Evolutionary conservation across 37 sponge, comb jelly and placozoan species (phyloP).

Genomic region (Oopsacas minuta): DNA sequence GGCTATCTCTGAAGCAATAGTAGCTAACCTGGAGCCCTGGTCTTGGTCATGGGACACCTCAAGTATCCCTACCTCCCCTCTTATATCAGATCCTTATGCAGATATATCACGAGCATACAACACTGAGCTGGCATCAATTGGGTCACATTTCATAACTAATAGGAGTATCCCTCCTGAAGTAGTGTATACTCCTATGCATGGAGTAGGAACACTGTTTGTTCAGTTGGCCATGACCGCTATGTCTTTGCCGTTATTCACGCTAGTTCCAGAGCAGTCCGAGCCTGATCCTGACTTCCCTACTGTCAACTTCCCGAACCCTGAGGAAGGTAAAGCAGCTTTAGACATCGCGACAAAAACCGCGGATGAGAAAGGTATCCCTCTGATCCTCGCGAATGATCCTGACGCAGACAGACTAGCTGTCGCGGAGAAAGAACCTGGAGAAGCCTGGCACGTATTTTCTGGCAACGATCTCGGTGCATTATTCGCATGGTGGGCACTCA

Average conservation of each 20-base stretch:
- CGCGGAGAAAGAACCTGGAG: slow-evolving; percentile 49
- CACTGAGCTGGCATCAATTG: slow-evolving; percentile 21
- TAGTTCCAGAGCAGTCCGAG: slow-evolving; percentile 71
- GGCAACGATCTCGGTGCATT: slow-evolving; percentile 92
- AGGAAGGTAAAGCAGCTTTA: slow-evolving; percentile 92
- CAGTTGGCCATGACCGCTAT: slow-evolving; percentile 53
- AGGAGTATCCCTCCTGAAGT: slow-evolving; percentile 29
- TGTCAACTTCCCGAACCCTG: slow-evolving; percentile 94
- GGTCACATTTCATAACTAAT: not conserved
- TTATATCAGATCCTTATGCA: slow-evolving; percentile 51
- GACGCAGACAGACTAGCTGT: slow-evolving; percentile 92
- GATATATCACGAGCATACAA: slow-evolving; percentile 49
- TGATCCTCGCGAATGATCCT: slow-evolving; percentile 95
- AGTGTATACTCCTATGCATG: slow-evolving; percentile 93
- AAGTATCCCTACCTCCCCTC: not conserved
- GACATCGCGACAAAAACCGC: slow-evolving; percentile 80
- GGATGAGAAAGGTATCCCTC: slow-evolving; percentile 29
- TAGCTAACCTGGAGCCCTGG: slow-evolving; percentile 62
- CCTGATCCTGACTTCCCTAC: slow-evolving; percentile 98
- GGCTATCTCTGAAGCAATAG: slow-evolving; percentile 50
- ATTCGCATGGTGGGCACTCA: slow-evolving; percentile 76
- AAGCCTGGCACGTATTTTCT: slow-evolving; percentile 80
- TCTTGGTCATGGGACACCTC: slow-evolving; percentile 64
- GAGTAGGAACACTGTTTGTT: slow-evolving; percentile 72
- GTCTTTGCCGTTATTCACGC: slow-evolving; percentile 44